Evolutionary conservation across 2,113 vertebrate genomes (phyloP).

Genomic region (Odocoileus hemionus): DNA sequence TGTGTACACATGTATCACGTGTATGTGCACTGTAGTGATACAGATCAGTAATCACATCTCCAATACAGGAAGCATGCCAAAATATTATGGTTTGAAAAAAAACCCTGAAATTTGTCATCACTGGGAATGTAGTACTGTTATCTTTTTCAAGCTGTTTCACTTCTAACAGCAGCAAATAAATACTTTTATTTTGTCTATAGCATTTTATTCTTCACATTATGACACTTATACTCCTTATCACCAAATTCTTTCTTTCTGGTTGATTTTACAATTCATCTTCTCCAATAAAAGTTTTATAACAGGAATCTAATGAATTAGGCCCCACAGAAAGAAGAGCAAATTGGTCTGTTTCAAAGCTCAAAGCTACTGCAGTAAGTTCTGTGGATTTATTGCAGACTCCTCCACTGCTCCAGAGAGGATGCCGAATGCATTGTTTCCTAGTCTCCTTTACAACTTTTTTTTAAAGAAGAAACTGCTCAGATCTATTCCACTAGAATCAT

Average conservation of each 20-base stretch:
- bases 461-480: not conserved
- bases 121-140: not conserved
- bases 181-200: constrained; percentile 23
- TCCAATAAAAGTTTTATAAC: constrained; percentile 50
- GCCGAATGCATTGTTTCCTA: not conserved
- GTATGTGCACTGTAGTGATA: too few species aligned
- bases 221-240: not conserved
- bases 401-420: not conserved
- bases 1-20: not conserved
- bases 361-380: constrained; percentile 19
- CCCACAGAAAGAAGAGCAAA: constrained; percentile 20
- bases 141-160: constrained; percentile 31
- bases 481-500: not conserved
- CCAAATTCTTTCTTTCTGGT: constrained; percentile 21
- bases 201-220: constrained; percentile 34
- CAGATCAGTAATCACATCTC: not conserved
- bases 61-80: not conserved
- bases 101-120: not conserved
- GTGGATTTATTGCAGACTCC: constrained; percentile 2
- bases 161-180: constrained; percentile 37
- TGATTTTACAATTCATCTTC: constrained; percentile 48
- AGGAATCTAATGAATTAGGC: constrained; percentile 56
- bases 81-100: not conserved
- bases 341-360: constrained; percentile 6
- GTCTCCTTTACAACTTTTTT: constrained; percentile 27